Percentiles rank a stretch among this genome's conserved stretches.
phyloP scores from a whole-genome alignment of 1,140 invertebrate species.

The Aphelinus certus region DNA sequence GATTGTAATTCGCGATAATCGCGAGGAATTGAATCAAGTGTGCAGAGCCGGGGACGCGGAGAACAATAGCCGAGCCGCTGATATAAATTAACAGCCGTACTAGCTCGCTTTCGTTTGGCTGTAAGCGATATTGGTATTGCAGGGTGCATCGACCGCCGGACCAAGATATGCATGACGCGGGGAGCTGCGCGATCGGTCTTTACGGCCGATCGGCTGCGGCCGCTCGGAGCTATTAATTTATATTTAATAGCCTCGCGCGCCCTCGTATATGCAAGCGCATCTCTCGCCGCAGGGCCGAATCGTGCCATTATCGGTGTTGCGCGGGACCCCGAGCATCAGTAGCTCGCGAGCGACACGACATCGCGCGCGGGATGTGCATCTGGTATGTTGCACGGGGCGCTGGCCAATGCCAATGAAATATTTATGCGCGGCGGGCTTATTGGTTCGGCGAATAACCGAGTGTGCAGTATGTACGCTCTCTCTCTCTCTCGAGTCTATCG shows the following conservation, averaged over 20 bases:
- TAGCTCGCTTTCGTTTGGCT: too few species aligned
- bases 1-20: too few species aligned
- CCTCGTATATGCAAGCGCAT: conserved; percentile 28
- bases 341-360: conserved; percentile 32
- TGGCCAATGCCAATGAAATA: conserved; percentile 51
- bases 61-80: too few species aligned
- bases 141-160: not conserved
- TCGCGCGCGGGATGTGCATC: conserved; percentile 49
- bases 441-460: conserved; percentile 47
- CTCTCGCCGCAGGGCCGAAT: too few species aligned
- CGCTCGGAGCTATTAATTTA: conserved; percentile 48
- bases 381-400: conserved; percentile 40
- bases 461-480: not conserved
- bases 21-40: too few species aligned
- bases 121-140: too few species aligned
- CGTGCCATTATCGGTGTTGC: too few species aligned
- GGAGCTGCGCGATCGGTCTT: conserved; percentile 23
- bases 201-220: conserved; percentile 38
- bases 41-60: too few species aligned
- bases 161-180: too few species aligned
- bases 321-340: too few species aligned
- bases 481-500: not conserved
- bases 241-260: conserved; percentile 45
- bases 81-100: too few species aligned
- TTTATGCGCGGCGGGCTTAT: conserved; percentile 50